Conservation (phyloP, 2,888 invertebrate genomes). For the Entomobrya multifasciata region DNA sequence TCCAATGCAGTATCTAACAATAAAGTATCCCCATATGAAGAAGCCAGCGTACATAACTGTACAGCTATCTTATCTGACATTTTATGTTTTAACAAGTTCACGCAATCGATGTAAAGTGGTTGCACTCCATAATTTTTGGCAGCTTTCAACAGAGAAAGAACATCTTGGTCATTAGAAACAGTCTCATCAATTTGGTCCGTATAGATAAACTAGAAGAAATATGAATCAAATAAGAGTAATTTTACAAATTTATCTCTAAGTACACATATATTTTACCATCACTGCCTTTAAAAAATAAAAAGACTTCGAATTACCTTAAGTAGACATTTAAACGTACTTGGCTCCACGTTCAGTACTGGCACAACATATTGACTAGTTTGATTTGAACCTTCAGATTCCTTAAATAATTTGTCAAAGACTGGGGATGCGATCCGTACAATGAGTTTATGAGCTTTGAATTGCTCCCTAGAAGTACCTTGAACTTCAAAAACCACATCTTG, state of each 20-base stretch:
- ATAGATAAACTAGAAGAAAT: conserved; percentile 72
- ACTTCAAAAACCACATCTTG: conserved; percentile 65
- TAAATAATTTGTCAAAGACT: conserved; percentile 52
- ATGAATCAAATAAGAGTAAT: no score
- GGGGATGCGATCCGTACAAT: conserved; percentile 61
- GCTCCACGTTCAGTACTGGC: conserved; percentile 40
- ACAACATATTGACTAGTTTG: not conserved
- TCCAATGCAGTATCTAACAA: conserved; percentile 30
- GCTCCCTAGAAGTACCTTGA: conserved; percentile 27
- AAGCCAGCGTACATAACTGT: conserved; percentile 31
- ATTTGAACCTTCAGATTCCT: not conserved
- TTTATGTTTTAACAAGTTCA: conserved; percentile 21
- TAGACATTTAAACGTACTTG: conserved; percentile 46
- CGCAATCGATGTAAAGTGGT: conserved; percentile 40
- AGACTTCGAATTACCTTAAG: conserved; percentile 26
- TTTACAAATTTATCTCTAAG: no score
- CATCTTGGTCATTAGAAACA: not conserved
- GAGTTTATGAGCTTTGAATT: conserved; percentile 59
- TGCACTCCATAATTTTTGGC: conserved; percentile 38
- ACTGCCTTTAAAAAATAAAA: no score
- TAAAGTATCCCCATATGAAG: conserved; percentile 12
- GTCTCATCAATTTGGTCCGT: conserved; percentile 47
- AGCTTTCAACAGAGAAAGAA: conserved; percentile 38
- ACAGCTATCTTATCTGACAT: conserved; percentile 51
- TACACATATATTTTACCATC: not conserved